A percentile compares a stretch with the other conserved stretches of the same genome.
Evolutionary conservation across 2,888 invertebrate species (phyloP).

Genomic region (Drosophila bunnanda): DNA sequence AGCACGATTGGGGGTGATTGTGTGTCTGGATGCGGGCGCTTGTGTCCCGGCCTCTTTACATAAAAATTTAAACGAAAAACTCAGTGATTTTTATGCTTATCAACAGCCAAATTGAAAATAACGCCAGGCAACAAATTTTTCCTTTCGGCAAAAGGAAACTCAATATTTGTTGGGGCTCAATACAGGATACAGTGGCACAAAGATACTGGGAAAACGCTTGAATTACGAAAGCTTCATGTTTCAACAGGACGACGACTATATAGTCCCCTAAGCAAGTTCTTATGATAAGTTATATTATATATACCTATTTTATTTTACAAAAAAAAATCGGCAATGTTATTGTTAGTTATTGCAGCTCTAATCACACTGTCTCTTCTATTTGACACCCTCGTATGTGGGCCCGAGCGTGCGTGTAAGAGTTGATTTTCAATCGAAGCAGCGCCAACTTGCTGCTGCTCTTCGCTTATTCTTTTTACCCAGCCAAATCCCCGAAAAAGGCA

Average conservation of each 20-base stretch:
- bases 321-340: background rate
- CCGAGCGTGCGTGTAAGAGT: constrained; percentile 35
- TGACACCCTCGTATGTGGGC: constrained; percentile 43
- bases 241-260: background rate
- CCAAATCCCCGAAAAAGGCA: constrained; percentile 12
- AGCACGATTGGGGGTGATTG: background rate
- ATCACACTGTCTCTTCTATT: constrained; percentile 70
- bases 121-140: constrained; percentile 28
- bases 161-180: constrained; percentile 42
- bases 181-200: constrained; percentile 16
- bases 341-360: background rate
- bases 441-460: constrained; percentile 51
- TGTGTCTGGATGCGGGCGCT: constrained; percentile 1
- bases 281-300: background rate
- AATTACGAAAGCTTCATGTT: background rate
- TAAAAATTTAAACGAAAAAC: constrained; percentile 74
- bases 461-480: constrained; percentile 41
- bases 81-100: constrained; percentile 70
- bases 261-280: background rate
- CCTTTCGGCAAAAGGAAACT: constrained; percentile 46
- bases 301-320: background rate
- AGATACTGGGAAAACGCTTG: background rate
- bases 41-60: constrained; percentile 59
- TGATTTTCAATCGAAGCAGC: constrained; percentile 76
- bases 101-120: constrained; percentile 62